Evolutionary conservation across 2,113 vertebrate genomes (phyloP), one percentile per base, ranked within the genome.

Genomic region (Aleadryas rufinucha): DNA sequence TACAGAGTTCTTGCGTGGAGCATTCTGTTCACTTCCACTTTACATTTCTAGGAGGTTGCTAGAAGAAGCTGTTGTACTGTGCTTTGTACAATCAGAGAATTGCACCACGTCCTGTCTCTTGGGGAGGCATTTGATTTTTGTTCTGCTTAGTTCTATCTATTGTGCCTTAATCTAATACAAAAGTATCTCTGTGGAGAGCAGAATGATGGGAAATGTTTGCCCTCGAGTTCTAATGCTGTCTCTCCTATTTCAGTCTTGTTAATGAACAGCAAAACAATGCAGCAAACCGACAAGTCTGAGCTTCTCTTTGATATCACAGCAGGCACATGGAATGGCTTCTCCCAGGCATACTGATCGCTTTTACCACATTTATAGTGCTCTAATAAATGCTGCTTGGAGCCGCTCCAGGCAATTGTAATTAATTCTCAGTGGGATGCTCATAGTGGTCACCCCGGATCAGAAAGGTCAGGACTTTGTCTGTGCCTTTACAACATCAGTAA

Each of bases 401-500:
- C 6, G 27, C 77, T 95, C 93, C 89, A 96, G 91, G 90, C 96
- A 82, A 70, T 71, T 87, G 87, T 96, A 94, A 96, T 97, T 96
- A 97, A 96, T 97, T 97, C 96, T 95, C 95, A 71, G 92, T 89
- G 74, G 93, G 93, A 94, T 96, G 85, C 72, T 95, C 76, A 63
- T 92, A 96, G 96, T 95, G 79, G 87, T 94, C 89, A 95, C 90
- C 92, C 47, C 5, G 28, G 84, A 96, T 93, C 92, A 85, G 91
- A 95, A 94, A 95, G 95, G 95, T 96, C 96, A 96, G 87, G 92
- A 88, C 89, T 90, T 92, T 89, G 89, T 87, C 91, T 95, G 87
- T 90, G 94, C 85, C 93, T 97, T 90, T 95, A 96, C 88, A 96
- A 87, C 90, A 96, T 89, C 88, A 93, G 95, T 96, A 95, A 95